Evolutionary conservation across 2,888 invertebrate species (phyloP), one percentile per base, ranked within the genome.

Genomic region (Ditula angustiorana): DNA sequence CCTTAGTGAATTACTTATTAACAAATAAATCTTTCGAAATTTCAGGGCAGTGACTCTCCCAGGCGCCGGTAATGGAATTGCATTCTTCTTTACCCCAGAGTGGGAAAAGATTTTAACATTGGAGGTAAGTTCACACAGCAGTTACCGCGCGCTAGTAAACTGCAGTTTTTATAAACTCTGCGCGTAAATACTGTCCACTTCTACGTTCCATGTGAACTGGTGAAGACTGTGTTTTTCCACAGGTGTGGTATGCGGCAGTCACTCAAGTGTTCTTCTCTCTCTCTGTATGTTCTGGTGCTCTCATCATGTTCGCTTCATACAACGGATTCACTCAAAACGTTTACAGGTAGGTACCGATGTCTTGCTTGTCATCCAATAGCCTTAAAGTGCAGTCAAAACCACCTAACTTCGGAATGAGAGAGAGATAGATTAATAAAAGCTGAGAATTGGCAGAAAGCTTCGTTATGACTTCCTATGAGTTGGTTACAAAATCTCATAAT

Each of bases 191-290:
- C n/a, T n/a, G n/a, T n/a, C n/a, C n/a, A n/a, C n/a, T n/a, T n/a
- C n/a, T n/a, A n/a, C n/a, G n/a, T n/a, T n/a, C n/a, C n/a, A n/a
- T n/a, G n/a, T n/a, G n/a, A n/a, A n/a, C n/a, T n/a, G n/a, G n/a
- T n/a, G n/a, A n/a, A n/a, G n/a, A n/a, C n/a, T n/a, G n/a, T n/a
- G n/a, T n/a, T n/a, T 37, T 77, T n/a, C 13, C 1, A 10, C 79
- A 96, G 95, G 95, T 96, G 5, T 96, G 96, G 96, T 96, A 96
- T 76, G 95, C 96, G 11, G 97, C 97, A 0, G 95, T 96, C 0
- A 96, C 96, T 0, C 97, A 97, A 80, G 96, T 96, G 57, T 97
- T 97, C 85, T 97, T 96, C 86, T 96, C 96, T 0, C 86, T 97
- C 21, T 95, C 95, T 30, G 95, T 96, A 19, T 96, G 96, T 61